Evolutionary conservation across 2,113 vertebrate genomes (phyloP), one percentile per base, ranked within the genome.

Genomic region (Chaetops frenatus): DNA sequence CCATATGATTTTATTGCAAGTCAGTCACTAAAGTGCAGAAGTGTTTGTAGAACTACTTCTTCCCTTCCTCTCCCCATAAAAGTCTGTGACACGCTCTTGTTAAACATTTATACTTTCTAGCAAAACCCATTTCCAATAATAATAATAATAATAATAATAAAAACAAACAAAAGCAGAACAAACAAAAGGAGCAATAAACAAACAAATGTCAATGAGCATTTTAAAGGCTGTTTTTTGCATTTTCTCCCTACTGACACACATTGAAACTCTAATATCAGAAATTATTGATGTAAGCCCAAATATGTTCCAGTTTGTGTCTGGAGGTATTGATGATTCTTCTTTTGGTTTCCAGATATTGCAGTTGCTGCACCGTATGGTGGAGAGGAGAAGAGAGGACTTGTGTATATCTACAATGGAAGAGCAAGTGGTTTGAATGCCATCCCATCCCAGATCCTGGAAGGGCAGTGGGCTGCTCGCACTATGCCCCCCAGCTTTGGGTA

Each of bases 401-500:
- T 99, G 71, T 99, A 99, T 77, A 99, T 99, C 96, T 98, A 99
- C 94, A 99, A 99, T 24, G 99, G 99, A n/a, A 95, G 98, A 83
- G 62, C 97, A 1, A 89, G 65, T 12, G 99, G 99, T 19, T 97
- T 98, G 18, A 98, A 98, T 66, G 20, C 95, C 0, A 33, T 96
- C 5, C 98, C 98, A 1, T 99, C 99, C 28, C 99, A 99, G 57
- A 62, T 98, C 64, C 98, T 99, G 8, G 97, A 98, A 97, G 99
- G 99, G 10, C 98, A 98, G 67, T 99, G 99, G 99, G 98, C 98
- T 0, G 99, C 99, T 78, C 97, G 97, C 82, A 98, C 97, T 45
- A 99, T 99, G 99, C 99, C 99, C 4, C 97, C 99, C 23, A 99
- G 99, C 96, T 99, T 99, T 76, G 99, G 99, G 7, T 99, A 99